Percentiles rank a stretch among this genome's conserved stretches.
phyloP scores from a whole-genome alignment of 2,113 vertebrate genomes.

The Pterocles orientalis region DNA sequence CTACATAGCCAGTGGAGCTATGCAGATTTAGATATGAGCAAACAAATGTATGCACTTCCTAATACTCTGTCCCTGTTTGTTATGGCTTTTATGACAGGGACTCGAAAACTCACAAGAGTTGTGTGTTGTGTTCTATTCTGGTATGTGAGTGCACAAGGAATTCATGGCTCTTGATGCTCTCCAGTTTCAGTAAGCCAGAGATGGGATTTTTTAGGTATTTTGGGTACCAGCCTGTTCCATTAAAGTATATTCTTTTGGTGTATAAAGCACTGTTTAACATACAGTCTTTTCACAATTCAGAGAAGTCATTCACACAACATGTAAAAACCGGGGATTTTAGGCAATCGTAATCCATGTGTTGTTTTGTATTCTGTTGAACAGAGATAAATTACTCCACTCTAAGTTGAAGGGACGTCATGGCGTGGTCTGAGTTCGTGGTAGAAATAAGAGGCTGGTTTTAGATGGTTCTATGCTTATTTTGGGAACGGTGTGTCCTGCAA shows the following conservation, averaged over 20 bases:
- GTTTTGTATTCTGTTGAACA: conserved; percentile 31
- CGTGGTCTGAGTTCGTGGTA: background rate
- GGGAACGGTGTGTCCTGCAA: background rate
- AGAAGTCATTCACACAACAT: conserved; percentile 3
- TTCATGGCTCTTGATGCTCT: background rate
- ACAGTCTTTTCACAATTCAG: background rate
- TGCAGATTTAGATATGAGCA: background rate
- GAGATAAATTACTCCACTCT: conserved; percentile 13
- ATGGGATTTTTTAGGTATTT: background rate
- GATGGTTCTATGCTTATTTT: background rate
- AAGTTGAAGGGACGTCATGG: background rate
- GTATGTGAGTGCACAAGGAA: background rate
- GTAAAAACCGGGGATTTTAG: background rate
- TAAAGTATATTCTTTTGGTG: background rate
- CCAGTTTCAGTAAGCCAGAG: background rate
- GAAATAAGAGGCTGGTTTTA: background rate
- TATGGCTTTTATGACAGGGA: background rate
- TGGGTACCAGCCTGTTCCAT: background rate
- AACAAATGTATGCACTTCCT: background rate
- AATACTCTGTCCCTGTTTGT: background rate
- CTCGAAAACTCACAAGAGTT: background rate
- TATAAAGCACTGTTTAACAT: background rate
- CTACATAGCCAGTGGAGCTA: background rate
- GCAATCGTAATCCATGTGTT: background rate
- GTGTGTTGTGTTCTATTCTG: background rate